Evolutionary conservation across 2,797 vertebrate genomes (phyloP).

Genomic region (Babyrousa celebensis): DNA sequence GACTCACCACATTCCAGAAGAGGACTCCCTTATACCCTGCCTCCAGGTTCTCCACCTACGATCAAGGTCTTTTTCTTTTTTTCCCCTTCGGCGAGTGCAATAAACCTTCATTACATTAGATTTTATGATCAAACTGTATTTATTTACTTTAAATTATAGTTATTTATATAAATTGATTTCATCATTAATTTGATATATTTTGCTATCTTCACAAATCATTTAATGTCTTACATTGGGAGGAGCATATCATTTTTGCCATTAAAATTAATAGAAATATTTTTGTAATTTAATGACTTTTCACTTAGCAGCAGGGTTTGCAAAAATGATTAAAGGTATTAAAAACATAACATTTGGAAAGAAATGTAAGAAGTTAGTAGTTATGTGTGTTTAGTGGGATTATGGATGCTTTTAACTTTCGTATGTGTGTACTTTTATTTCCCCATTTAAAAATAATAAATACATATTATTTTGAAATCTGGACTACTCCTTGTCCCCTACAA

Average conservation of each 20-base stretch:
- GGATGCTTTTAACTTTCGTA: constrained; percentile 23
- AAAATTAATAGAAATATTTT: constrained; percentile 65
- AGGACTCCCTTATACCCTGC: not conserved
- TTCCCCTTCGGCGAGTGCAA: not conserved
- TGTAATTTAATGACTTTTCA: constrained; percentile 68
- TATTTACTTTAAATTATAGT: constrained; percentile 44
- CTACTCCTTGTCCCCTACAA: not conserved
- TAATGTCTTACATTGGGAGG: not conserved
- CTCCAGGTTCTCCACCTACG: not conserved
- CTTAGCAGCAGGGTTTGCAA: not conserved
- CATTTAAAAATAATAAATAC: constrained; percentile 20
- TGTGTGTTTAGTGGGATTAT: not conserved
- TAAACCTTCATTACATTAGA: not conserved
- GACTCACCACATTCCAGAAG: constrained; percentile 8
- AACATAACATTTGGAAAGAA: constrained; percentile 42
- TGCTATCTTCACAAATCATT: constrained; percentile 17
- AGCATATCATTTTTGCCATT: constrained; percentile 46
- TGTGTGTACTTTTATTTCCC: not conserved
- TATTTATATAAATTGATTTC: constrained; percentile 54
- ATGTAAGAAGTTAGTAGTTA: not conserved
- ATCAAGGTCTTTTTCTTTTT: not conserved
- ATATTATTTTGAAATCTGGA: constrained; percentile 57
- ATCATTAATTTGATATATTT: constrained; percentile 52
- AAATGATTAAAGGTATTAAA: constrained; percentile 36
- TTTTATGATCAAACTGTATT: constrained; percentile 40